Conservation (phyloP, 2,113 vertebrate species). For the Hymenochirus boettgeri region DNA sequence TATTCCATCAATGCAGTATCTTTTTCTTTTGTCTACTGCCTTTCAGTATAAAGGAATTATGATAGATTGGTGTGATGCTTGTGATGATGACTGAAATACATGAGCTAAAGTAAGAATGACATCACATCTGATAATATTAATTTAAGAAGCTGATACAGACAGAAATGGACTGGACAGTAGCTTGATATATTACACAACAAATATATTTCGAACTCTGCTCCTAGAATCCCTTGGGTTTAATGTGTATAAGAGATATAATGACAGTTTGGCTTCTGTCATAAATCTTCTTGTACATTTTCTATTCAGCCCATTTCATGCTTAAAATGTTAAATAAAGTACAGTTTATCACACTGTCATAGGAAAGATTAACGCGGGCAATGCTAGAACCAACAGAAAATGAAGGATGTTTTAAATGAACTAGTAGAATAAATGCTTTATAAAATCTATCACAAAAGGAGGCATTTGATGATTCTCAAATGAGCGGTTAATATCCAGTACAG, state of each 20-base stretch:
- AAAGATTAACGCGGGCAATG: background rate
- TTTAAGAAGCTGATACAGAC: slow-evolving; percentile 14
- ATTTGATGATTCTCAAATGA: background rate
- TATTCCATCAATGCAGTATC: too few relatives aligned
- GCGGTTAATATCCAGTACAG: background rate
- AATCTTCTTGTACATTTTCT: background rate
- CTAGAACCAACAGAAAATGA: too few relatives aligned
- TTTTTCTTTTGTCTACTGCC: background rate
- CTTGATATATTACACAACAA: slow-evolving; percentile 6
- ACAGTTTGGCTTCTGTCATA: background rate
- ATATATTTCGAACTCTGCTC: background rate
- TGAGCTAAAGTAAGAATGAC: slow-evolving; percentile 10
- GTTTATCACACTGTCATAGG: background rate
- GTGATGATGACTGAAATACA: slow-evolving; percentile 9
- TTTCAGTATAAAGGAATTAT: background rate
- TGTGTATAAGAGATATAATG: background rate
- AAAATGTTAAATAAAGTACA: background rate
- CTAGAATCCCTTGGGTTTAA: background rate
- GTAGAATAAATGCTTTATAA: background rate
- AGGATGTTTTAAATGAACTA: background rate
- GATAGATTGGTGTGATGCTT: slow-evolving; percentile 4
- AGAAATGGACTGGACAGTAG: slow-evolving; percentile 8
- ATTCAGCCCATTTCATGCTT: background rate
- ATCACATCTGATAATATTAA: slow-evolving; percentile 20
- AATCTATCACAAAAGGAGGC: background rate